Conservation (phyloP, 1,140 invertebrate genomes). For the Bicyclus anynana region DNA sequence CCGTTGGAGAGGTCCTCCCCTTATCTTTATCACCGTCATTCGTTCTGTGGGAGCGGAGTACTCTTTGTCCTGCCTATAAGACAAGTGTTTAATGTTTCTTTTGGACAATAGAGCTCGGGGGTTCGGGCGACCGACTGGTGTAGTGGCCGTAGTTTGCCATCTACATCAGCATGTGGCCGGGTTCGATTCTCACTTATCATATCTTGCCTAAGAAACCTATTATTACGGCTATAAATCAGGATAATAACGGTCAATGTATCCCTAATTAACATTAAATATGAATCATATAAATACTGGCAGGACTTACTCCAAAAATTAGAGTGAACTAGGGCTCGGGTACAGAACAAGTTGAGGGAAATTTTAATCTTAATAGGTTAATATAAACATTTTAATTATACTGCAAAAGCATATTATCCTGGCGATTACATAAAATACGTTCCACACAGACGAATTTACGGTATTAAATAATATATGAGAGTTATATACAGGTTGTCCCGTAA, state of each 20-base stretch:
- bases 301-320: neutral
- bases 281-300: too few relatives aligned
- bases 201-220: neutral
- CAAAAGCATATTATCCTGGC: too few relatives aligned
- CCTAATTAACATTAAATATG: too few relatives aligned
- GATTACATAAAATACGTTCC: too few relatives aligned
- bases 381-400: too few relatives aligned
- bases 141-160: neutral
- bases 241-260: too few relatives aligned
- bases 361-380: too few relatives aligned
- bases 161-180: neutral
- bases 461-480: too few relatives aligned
- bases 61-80: constrained; percentile 66
- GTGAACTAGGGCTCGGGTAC: neutral
- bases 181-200: neutral
- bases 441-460: too few relatives aligned
- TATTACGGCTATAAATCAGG: too few relatives aligned
- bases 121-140: neutral
- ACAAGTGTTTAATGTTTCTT: constrained; percentile 26
- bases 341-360: too few relatives aligned
- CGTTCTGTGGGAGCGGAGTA: constrained; percentile 73
- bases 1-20: constrained; percentile 56
- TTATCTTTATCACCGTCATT: constrained; percentile 72
- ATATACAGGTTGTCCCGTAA: too few relatives aligned
- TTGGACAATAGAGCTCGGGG: constrained; percentile 6